Conservation (phyloP, 2,888 invertebrate genomes). For the Parasteatoda lunata region DNA sequence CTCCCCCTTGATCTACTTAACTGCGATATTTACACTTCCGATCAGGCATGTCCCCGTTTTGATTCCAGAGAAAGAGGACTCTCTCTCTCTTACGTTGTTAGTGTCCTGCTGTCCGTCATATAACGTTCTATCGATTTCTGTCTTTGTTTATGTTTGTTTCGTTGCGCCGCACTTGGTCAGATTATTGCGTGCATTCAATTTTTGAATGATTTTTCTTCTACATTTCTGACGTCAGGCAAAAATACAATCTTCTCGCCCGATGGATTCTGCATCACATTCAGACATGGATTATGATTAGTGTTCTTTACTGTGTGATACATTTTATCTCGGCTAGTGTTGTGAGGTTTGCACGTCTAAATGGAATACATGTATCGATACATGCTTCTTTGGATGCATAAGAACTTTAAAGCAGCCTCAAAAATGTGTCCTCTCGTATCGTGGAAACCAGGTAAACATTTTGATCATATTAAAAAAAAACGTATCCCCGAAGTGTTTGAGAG, state of each 20-base stretch:
- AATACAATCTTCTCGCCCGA: too few relatives aligned
- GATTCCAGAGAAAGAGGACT: background rate
- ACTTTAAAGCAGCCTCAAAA: background rate
- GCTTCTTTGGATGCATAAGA: background rate
- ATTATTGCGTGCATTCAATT: background rate
- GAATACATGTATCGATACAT: conserved; percentile 1
- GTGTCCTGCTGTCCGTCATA: background rate
- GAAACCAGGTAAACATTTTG: background rate
- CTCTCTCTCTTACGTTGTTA: background rate
- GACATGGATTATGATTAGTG: too few relatives aligned
- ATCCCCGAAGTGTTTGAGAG: too few relatives aligned
- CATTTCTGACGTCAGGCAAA: background rate
- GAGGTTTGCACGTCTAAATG: background rate
- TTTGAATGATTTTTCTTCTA: conserved; percentile 9
- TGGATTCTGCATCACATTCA: too few relatives aligned
- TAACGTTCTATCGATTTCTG: background rate
- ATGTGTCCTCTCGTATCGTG: background rate
- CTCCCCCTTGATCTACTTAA: conserved; percentile 53
- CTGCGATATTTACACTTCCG: conserved; percentile 41
- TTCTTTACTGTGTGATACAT: too few relatives aligned
- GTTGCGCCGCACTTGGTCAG: background rate
- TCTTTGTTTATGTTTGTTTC: background rate
- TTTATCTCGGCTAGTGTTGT: background rate
- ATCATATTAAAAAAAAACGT: background rate
- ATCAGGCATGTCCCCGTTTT: conserved; percentile 6